phyloP scores from a whole-genome alignment of 2,888 invertebrate genomes.

The Scotopteryx bipunctaria region DNA sequence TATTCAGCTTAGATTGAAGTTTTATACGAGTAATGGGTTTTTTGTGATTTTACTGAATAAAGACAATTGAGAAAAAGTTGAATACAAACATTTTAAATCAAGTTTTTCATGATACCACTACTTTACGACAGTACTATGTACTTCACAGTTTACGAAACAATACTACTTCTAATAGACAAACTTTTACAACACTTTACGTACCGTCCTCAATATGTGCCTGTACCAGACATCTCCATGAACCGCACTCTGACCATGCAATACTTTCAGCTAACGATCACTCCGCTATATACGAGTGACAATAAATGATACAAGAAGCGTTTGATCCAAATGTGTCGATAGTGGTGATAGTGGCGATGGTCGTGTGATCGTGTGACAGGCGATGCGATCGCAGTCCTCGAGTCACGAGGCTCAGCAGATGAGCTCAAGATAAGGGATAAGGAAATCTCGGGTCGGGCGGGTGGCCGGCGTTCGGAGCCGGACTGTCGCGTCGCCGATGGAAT shows the following conservation, averaged over 20 bases:
- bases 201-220: slow-evolving; percentile 20
- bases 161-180: not conserved
- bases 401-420: slow-evolving; percentile 58
- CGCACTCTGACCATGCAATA: slow-evolving; percentile 40
- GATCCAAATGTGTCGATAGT: slow-evolving; percentile 50
- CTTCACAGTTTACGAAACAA: not conserved
- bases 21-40: too few relatives aligned
- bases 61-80: not conserved
- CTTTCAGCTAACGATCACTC: slow-evolving; percentile 31
- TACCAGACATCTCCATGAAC: slow-evolving; percentile 34
- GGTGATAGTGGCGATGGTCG: slow-evolving; percentile 51
- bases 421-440: slow-evolving; percentile 66
- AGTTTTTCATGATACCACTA: not conserved
- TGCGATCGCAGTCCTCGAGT: slow-evolving; percentile 45
- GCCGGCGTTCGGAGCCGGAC: slow-evolving; percentile 48
- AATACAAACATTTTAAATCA: not conserved
- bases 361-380: slow-evolving; percentile 45
- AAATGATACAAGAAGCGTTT: slow-evolving; percentile 50
- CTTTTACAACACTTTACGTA: slow-evolving; percentile 21
- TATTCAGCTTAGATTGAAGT: too few relatives aligned
- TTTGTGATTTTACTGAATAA: not conserved
- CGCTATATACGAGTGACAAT: slow-evolving; percentile 44
- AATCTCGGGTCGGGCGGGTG: slow-evolving; percentile 54
- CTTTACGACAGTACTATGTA: not conserved
- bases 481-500: slow-evolving; percentile 52